A percentile compares a stretch with the other conserved stretches of the same genome.
phyloP scores from a whole-genome alignment of 2,113 vertebrate genomes.

The Vanacampus margaritifer region DNA sequence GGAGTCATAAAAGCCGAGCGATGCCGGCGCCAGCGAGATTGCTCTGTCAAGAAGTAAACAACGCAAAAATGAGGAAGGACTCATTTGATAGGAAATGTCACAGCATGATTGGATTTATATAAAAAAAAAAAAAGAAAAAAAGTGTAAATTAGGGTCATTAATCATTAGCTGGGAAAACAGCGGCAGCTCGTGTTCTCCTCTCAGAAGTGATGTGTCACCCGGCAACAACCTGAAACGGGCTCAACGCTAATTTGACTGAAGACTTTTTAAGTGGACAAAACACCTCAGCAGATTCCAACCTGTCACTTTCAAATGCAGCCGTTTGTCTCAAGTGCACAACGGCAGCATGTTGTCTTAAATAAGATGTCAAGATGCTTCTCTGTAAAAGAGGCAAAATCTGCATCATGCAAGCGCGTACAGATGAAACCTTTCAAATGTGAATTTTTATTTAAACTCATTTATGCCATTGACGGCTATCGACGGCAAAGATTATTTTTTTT shows the following conservation, averaged over 20 bases:
- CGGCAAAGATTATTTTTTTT: no score
- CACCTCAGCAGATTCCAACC: neutral
- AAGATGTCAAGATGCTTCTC: no score
- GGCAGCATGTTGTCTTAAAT: no score
- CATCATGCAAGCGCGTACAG: no score
- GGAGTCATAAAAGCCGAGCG: slow-evolving; percentile 41
- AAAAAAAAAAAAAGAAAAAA: slow-evolving; percentile 42
- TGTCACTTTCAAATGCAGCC: neutral
- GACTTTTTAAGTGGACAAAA: neutral
- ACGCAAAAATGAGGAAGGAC: slow-evolving; percentile 53
- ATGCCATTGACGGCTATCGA: no score
- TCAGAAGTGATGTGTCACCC: slow-evolving; percentile 16
- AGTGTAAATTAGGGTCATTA: slow-evolving; percentile 74
- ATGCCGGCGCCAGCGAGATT: slow-evolving; percentile 34
- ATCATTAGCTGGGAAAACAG: slow-evolving; percentile 59
- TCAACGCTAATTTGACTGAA: neutral
- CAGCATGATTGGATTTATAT: slow-evolving; percentile 66
- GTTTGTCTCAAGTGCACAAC: neutral
- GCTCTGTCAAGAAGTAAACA: slow-evolving; percentile 67
- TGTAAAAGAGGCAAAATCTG: no score
- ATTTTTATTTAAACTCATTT: no score
- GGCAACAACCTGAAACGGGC: neutral
- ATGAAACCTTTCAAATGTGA: no score
- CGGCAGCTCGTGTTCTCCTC: slow-evolving; percentile 60
- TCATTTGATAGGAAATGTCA: slow-evolving; percentile 72